phyloP scores from a whole-genome alignment of 2,113 vertebrate genomes.

The Scatophagus argus region DNA sequence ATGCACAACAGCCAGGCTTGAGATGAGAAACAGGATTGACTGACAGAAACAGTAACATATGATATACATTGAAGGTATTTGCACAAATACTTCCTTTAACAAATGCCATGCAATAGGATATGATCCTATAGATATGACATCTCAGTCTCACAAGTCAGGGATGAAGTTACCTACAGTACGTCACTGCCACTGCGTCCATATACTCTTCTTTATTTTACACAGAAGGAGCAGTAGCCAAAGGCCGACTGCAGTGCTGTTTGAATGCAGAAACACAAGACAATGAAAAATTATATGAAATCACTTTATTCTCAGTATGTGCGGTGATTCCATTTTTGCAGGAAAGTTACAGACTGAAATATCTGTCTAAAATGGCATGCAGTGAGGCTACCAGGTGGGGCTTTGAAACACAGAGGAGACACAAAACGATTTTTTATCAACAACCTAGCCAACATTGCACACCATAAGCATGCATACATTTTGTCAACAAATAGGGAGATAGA shows the following conservation, averaged over 20 bases:
- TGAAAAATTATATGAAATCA: slow-evolving; percentile 88
- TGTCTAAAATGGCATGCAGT: slow-evolving; percentile 91
- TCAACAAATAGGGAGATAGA: slow-evolving; percentile 75
- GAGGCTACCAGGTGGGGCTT: slow-evolving; percentile 87
- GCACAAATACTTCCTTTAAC: slow-evolving; percentile 44
- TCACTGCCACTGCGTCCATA: slow-evolving; percentile 13
- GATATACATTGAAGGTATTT: slow-evolving; percentile 62
- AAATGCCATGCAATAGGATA: slow-evolving; percentile 56
- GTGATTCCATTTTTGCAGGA: slow-evolving; percentile 93
- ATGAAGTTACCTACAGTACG: not conserved
- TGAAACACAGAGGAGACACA: slow-evolving; percentile 84
- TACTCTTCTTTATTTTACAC: slow-evolving; percentile 6
- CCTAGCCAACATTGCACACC: slow-evolving; percentile 81
- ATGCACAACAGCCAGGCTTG: slow-evolving; percentile 64
- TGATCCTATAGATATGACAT: slow-evolving; percentile 28
- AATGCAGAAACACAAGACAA: slow-evolving; percentile 81
- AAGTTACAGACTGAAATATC: slow-evolving; percentile 86
- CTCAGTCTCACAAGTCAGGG: slow-evolving; percentile 34
- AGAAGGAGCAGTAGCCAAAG: slow-evolving; percentile 2
- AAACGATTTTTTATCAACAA: slow-evolving; percentile 82
- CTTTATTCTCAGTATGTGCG: slow-evolving; percentile 86
- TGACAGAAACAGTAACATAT: slow-evolving; percentile 68
- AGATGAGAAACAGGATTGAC: slow-evolving; percentile 60
- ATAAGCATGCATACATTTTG: slow-evolving; percentile 87
- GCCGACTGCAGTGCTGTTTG: slow-evolving; percentile 8